Conservation (phyloP, 2,888 invertebrate genomes). For the Heliconius ethilla region DNA sequence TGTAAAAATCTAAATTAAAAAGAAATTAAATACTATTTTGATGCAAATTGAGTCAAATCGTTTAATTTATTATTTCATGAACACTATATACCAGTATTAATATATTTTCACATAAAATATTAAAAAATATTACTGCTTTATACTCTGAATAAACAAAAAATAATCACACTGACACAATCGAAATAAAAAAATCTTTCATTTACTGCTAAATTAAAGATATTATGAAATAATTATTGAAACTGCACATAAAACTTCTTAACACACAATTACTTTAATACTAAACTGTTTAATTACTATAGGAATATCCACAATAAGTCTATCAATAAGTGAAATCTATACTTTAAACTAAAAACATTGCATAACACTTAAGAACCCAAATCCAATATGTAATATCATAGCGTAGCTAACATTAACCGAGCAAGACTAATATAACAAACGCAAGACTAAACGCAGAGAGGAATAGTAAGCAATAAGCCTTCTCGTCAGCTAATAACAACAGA, state of each 20-base stretch:
- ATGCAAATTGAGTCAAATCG: not conserved
- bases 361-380: not conserved
- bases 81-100: not conserved
- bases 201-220: too few species aligned
- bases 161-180: too few species aligned
- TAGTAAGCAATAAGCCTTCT: slow-evolving; percentile 75
- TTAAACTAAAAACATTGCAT: not conserved
- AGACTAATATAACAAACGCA: slow-evolving; percentile 40
- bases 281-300: too few species aligned
- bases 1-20: not conserved
- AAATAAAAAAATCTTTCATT: too few species aligned
- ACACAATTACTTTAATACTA: too few species aligned
- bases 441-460: slow-evolving; percentile 51
- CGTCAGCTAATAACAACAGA: slow-evolving; percentile 78
- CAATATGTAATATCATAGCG: not conserved
- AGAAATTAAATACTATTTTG: not conserved
- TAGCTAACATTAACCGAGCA: slow-evolving; percentile 41
- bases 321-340: too few species aligned
- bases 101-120: too few species aligned
- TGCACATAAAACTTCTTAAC: too few species aligned
- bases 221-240: too few species aligned
- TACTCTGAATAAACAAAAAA: too few species aligned
- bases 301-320: too few species aligned
- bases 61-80: not conserved
- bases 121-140: too few species aligned